Base-by-base conservation (phyloP, 2,113 vertebrate genomes). In the Zosterops japonicus region DNA sequence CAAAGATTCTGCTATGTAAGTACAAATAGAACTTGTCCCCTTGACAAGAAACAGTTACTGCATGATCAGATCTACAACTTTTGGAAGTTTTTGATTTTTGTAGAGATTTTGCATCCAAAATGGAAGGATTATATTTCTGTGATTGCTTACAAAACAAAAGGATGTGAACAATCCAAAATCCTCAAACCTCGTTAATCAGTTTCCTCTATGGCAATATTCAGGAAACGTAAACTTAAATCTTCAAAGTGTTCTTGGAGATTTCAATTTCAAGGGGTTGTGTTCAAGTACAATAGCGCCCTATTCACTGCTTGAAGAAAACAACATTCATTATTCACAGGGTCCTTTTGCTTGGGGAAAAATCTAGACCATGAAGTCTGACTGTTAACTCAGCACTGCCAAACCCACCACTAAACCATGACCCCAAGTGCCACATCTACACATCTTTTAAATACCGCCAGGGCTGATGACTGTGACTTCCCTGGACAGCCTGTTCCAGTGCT, bases 51-150 rank as follows among this genome's bases (percentile, higher is more conserved):
- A 10, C 5, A 25, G 36, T 89, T 74, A 22, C 42, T 71, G 5
- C 28, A 27, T 63, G 25, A 72, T 69, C 41, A 50, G 60, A 64
- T 21, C 42, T 75, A 16, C 68, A 94, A 65, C 10, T 90, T 78
- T 46, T 35, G 23, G 80, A 81, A 39, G 15, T 25, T 20, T 72
- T 68, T 75, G 33, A 20, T 36, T 81, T 79, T 78, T 91, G 23
- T 90, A 49, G 22, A 68, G 14, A 25, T 42, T 76, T 94, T 9
- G 1, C 7, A 60, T 29, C 19, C n/a, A n/a, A 35, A 83, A 46
- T 59, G 59, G 31, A 78, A 75, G 92, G 68, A 64, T 56, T 53
- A 6, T 16, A 70, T 86, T 94, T 97, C 50, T 68, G 29, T 9
- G 46, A 36, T 16, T 65, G 14, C 29, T 46, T 65, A 55, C 42